Base-by-base conservation (phyloP, 2,888 invertebrate species). In the Pyrocoelia pectoralis region DNA sequence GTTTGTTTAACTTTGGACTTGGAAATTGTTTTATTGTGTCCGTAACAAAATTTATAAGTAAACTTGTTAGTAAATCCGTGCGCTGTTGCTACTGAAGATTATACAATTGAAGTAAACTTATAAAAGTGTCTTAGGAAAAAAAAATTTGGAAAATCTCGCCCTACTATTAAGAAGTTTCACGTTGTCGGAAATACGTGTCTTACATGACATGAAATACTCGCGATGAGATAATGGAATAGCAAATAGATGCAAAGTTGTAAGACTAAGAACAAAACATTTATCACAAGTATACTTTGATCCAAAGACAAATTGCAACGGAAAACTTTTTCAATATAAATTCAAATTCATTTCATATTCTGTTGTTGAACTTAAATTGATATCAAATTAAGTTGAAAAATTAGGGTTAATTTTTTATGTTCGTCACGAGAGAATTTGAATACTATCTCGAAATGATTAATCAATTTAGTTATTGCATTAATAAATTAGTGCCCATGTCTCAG, bases 181-280 rank as follows among this genome's bases (percentile, higher is more conserved):
- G 33, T 33, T 10, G 33, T n/a, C 3, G 33, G 33, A 33, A 24
- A 8, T 33, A 33, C 33, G 33, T 33, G 33, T n/a, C n/a, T 3
- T 33, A n/a, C n/a, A n/a, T 4, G 33, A n/a, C 8, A n/a, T 33
- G 8, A 33, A 33, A 33, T 33, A 33, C 33, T 33, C n/a, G 33
- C n/a, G 33, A 33, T 33, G 2, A 33, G 33, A 33, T 33, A 33
- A 33, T 33, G 33, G 33, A 33, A 33, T 33, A 33, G 33, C 33
- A 33, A 33, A 33, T 33, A 33, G 33, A 33, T 33, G 33, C n/a
- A 33, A n/a, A 33, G 33, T 33, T 33, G 10, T 8, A n/a, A n/a
- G n/a, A n/a, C 33, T 33, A n/a, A 33, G 33, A 33, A 33, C 33
- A 33, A 33, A 33, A 33, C 33, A 33, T 33, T 33, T 33, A 33